Percentiles rank a stretch among this genome's conserved stretches.
phyloP scores from a whole-genome alignment of 2,888 invertebrate species.

The Protodeltote pygarga region DNA sequence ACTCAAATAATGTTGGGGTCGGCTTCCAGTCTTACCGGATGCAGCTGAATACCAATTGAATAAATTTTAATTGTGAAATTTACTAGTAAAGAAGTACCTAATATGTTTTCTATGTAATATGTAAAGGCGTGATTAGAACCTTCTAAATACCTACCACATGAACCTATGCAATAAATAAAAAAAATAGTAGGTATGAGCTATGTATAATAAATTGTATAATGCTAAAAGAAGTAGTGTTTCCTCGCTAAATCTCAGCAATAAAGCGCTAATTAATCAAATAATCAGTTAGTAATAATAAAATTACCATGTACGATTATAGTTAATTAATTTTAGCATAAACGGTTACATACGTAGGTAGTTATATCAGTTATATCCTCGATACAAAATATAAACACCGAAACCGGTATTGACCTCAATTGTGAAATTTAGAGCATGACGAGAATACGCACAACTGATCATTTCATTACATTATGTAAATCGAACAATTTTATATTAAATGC shows the following conservation, averaged over 20 bases:
- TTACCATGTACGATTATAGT: conserved; percentile 18
- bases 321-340: conserved; percentile 16
- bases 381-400: conserved; percentile 56
- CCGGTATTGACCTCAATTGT: conserved; percentile 78
- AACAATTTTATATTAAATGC: conserved; percentile 12
- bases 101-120: too few species aligned
- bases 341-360: conserved; percentile 34
- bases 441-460: conserved; percentile 50
- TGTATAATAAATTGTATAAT: neutral
- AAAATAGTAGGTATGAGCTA: too few species aligned
- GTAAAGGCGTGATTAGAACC: too few species aligned
- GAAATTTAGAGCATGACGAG: conserved; percentile 76
- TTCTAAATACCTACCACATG: too few species aligned
- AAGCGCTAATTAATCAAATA: conserved; percentile 7
- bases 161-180: too few species aligned
- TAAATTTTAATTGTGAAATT: too few species aligned
- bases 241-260: conserved; percentile 2
- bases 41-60: too few species aligned
- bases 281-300: conserved; percentile 13
- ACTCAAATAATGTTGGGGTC: too few species aligned
- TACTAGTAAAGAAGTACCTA: too few species aligned
- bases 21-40: too few species aligned
- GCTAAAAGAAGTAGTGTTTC: conserved; percentile 20
- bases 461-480: conserved; percentile 27
- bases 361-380: conserved; percentile 43